These are phyloP conservation scores for Didymodactylos carnosus DNA, from an alignment of 2,888 invertebrate genomes.

Conservation along the genomic window DNA sequence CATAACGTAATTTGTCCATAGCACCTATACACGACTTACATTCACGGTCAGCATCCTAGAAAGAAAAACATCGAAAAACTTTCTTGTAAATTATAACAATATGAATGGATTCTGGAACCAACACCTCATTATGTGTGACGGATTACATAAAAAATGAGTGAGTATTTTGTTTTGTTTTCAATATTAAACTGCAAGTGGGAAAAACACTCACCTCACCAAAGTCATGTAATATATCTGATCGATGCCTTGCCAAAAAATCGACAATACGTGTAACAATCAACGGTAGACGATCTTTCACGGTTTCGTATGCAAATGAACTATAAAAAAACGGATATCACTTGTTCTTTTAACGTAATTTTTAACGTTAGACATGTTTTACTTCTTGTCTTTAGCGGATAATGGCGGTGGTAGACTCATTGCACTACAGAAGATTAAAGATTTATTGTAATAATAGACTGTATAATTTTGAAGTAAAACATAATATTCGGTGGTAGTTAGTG, in stretches of 20 bases:
- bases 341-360: not conserved
- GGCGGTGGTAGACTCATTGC: no score
- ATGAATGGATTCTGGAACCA: no score
- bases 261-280: slow-evolving; percentile 5
- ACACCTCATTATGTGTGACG: no score
- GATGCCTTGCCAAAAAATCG: slow-evolving; percentile 6
- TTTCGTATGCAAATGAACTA: slow-evolving; percentile 12
- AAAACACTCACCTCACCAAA: not conserved
- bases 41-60: not conserved
- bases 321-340: no score
- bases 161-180: no score
- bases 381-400: not conserved
- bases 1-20: not conserved
- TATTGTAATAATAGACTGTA: no score
- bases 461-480: no score
- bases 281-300: slow-evolving; percentile 13
- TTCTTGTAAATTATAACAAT: no score
- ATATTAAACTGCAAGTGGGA: not conserved
- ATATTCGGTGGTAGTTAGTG: no score
- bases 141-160: no score
- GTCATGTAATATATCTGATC: not conserved
- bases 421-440: no score
- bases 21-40: not conserved
- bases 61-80: no score
- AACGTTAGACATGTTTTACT: not conserved